Percentiles rank a stretch among this genome's conserved stretches.
Evolutionary conservation across 2,113 vertebrate species (phyloP).

Genomic region (Hirundichthys speculiger): DNA sequence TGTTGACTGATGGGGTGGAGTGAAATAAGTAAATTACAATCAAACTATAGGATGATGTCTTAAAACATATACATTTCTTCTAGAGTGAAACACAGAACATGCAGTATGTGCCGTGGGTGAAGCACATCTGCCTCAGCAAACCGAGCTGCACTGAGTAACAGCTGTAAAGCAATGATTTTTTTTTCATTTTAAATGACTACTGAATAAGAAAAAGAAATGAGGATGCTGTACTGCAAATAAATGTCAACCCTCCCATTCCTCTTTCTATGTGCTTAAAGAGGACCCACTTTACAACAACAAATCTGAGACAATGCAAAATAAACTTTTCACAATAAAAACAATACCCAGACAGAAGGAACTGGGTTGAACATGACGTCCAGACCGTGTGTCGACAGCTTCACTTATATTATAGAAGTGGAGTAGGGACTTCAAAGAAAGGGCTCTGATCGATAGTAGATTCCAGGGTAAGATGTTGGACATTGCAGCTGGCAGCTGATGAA

Average conservation of each 20-base stretch:
- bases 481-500: too few relatives aligned
- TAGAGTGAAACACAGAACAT: too few relatives aligned
- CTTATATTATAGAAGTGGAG: constrained; percentile 43
- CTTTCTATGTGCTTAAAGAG: constrained; percentile 31
- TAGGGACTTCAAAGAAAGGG: constrained; percentile 52
- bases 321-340: constrained; percentile 22
- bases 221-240: too few relatives aligned
- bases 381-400: constrained; percentile 30
- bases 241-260: too few relatives aligned
- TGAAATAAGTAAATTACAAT: not conserved
- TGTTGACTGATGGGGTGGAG: too few relatives aligned
- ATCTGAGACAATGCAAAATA: constrained; percentile 55
- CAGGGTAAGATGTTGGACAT: not conserved
- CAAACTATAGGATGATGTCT: not conserved
- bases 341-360: constrained; percentile 30
- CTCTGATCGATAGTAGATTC: not conserved
- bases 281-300: constrained; percentile 52
- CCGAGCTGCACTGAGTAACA: too few relatives aligned
- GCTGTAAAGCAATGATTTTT: too few relatives aligned
- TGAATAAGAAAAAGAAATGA: too few relatives aligned
- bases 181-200: too few relatives aligned
- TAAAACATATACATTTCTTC: too few relatives aligned
- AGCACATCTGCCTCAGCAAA: too few relatives aligned
- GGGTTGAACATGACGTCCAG: constrained; percentile 36
- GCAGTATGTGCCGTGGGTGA: too few relatives aligned